Conservation (phyloP, 2,797 vertebrate species). For the Micrastur ruficollis region DNA sequence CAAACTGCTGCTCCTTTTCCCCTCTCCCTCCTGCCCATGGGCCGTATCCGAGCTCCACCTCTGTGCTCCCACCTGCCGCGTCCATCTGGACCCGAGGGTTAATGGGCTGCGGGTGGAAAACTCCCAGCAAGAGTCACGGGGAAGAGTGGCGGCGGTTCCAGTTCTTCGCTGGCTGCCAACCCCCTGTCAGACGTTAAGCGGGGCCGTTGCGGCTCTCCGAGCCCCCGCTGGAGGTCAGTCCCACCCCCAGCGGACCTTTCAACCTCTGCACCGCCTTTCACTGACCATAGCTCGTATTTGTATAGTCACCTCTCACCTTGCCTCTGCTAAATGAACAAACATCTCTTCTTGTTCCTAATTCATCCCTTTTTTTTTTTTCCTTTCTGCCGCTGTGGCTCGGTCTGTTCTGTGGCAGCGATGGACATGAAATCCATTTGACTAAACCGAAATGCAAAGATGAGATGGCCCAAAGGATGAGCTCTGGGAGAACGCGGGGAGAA, state of each 20-base stretch:
- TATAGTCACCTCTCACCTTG: not conserved
- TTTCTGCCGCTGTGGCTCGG: not conserved
- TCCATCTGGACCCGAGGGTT: not conserved
- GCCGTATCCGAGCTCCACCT: not conserved
- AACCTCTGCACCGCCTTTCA: not conserved
- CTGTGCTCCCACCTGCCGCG: fast-evolving
- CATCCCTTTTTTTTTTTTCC: not conserved
- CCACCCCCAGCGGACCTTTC: not conserved
- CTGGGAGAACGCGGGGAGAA: not conserved
- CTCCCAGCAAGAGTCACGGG: not conserved
- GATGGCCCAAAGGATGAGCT: not conserved
- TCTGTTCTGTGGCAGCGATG: not conserved
- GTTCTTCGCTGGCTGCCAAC: not conserved
- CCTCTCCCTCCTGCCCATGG: not conserved
- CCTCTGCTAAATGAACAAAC: not conserved
- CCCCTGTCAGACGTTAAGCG: not conserved
- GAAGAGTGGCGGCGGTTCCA: not conserved
- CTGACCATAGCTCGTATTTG: not conserved
- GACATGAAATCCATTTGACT: not conserved
- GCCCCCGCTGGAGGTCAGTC: not conserved
- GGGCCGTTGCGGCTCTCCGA: not conserved
- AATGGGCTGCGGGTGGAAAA: not conserved
- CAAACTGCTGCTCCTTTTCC: not conserved
- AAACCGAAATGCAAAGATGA: not conserved
- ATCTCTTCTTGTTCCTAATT: not conserved